Evolutionary conservation across 1,140 invertebrate species (phyloP), one percentile per base, ranked within the genome.

Genomic region (Eumeta japonica): DNA sequence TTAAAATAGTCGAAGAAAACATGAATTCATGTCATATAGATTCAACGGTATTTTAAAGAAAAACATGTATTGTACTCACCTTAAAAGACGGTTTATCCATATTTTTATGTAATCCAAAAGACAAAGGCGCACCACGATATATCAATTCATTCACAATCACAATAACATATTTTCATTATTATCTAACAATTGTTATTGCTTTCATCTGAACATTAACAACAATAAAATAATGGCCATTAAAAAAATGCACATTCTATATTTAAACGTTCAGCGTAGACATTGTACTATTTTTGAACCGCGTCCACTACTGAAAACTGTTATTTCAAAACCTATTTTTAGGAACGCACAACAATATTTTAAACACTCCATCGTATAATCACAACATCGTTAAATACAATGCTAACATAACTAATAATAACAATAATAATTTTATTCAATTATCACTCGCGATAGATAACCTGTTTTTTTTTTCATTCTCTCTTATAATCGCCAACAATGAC

Each of bases 281-380:
- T 58, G 45, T 53, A 63, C 55, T 58, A 55, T 48, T 46, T 49
- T 56, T 52, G 54, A 46, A 46, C 50, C 51, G n/a, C n/a, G n/a
- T n/a, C n/a, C 54, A 16, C 12, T 17, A 47, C 46, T 24, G 42
- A n/a, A 49, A 49, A 39, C 28, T 39, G 49, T 54, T 54, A 48
- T 54, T 54, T 53, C 41, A 50, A 35, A 24, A 30, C 31, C 37
- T 59, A 54, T 49, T 47, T 50, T 50, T 50, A 53, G 47, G 43
- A 52, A 43, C 41, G 27, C 40, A 40, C 28, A 43, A 38, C 19
- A 29, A 24, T 36, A 27, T 39, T n/a, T n/a, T n/a, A n/a, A n/a
- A n/a, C n/a, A n/a, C n/a, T n/a, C n/a, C n/a, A n/a, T n/a, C n/a
- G n/a, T n/a, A n/a, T n/a, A n/a, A n/a, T n/a, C n/a, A n/a, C n/a